Conservation (phyloP, 2,797 vertebrate species). For the Hypotaenidia philippensis region DNA sequence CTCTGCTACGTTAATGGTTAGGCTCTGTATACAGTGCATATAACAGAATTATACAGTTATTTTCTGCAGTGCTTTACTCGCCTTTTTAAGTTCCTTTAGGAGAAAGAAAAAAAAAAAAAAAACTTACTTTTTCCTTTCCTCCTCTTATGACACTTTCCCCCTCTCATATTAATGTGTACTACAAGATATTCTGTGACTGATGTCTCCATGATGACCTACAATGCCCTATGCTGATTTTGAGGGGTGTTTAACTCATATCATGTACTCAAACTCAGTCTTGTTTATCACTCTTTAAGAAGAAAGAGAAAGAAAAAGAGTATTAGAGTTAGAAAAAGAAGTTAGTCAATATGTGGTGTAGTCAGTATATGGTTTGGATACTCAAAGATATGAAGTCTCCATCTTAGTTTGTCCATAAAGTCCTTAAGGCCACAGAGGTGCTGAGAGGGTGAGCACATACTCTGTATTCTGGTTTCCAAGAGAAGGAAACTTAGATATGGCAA, state of each 20-base stretch:
- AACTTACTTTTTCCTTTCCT: neutral
- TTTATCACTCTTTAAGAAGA: neutral
- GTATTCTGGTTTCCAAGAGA: neutral
- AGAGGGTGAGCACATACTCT: fast-evolving
- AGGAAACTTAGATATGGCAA: neutral
- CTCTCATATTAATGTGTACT: neutral
- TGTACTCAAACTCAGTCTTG: fast-evolving
- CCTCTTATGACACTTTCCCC: neutral
- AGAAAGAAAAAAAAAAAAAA: neutral
- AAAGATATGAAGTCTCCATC: neutral
- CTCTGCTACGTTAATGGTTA: constrained; percentile 38
- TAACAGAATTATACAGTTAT: constrained; percentile 52
- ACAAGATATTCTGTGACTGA: neutral
- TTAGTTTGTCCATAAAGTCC: neutral
- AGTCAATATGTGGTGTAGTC: too few relatives aligned
- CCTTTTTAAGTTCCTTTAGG: neutral
- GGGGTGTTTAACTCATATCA: neutral
- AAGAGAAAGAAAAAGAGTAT: neutral
- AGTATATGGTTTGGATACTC: neutral
- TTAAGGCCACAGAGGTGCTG: neutral
- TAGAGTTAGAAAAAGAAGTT: neutral
- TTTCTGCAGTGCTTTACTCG: constrained; percentile 21
- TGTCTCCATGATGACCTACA: neutral
- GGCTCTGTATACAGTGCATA: constrained; percentile 27
- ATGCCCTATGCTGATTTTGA: neutral